Evolutionary conservation across 2,113 vertebrate genomes (phyloP).

Genomic region (Apeltes quadracus): DNA sequence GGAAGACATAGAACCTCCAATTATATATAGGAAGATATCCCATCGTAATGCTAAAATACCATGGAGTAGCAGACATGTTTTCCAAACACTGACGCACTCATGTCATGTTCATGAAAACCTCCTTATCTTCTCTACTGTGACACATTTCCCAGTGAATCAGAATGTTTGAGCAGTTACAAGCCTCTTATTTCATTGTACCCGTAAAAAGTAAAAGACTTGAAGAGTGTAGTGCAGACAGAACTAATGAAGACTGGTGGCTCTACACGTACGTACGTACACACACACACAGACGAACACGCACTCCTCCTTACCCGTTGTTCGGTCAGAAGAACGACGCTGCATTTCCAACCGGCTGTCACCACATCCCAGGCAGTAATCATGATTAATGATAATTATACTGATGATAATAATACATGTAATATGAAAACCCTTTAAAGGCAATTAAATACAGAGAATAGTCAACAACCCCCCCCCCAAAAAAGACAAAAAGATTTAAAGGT

Average conservation of each 20-base stretch:
- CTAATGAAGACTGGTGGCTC: neutral
- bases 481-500: too few relatives aligned
- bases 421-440: neutral
- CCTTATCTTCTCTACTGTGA: neutral
- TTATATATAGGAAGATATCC: constrained; percentile 21
- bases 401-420: neutral
- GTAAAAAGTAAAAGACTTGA: neutral
- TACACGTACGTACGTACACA: too few relatives aligned
- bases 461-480: too few relatives aligned
- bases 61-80: neutral
- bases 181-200: neutral
- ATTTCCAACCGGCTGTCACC: neutral
- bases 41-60: neutral
- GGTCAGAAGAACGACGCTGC: neutral
- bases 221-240: neutral
- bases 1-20: neutral
- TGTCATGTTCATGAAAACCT: neutral
- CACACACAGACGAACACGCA: too few relatives aligned
- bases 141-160: neutral
- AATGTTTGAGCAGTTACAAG: neutral
- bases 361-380: neutral
- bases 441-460: neutral
- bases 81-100: neutral
- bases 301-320: neutral
- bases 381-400: neutral